Conservation (phyloP, 2,888 invertebrate species). For the Drosophila demipolita region DNA sequence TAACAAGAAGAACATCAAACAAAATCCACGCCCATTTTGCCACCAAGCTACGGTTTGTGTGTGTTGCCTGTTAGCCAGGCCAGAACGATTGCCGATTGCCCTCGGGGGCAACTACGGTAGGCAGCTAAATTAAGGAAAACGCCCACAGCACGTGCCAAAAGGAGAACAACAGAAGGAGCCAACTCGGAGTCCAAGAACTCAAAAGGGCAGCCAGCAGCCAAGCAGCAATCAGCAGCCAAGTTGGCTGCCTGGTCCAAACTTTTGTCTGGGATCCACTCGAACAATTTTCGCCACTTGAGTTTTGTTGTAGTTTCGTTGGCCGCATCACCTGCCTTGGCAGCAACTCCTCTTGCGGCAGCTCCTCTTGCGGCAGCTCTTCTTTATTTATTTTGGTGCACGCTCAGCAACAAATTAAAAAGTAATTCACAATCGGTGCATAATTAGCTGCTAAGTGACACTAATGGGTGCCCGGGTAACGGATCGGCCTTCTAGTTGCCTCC, state of each 20-base stretch:
- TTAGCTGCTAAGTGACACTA: constrained; percentile 83
- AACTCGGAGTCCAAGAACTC: constrained; percentile 18
- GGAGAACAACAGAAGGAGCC: constrained; percentile 32
- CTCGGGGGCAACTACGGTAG: constrained; percentile 49
- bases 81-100: constrained; percentile 11
- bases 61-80: constrained; percentile 12
- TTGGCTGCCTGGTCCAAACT: constrained; percentile 67
- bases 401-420: constrained; percentile 79
- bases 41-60: constrained; percentile 32
- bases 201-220: constrained; percentile 16
- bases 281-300: constrained; percentile 67
- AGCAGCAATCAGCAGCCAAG: constrained; percentile 69
- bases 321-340: not conserved
- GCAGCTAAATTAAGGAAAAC: constrained; percentile 69
- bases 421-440: constrained; percentile 80
- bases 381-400: constrained; percentile 71
- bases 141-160: constrained; percentile 72
- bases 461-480: constrained; percentile 60
- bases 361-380: constrained; percentile 40
- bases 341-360: constrained; percentile 4
- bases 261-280: constrained; percentile 39
- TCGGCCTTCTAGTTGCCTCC: constrained; percentile 31
- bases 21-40: constrained; percentile 67
- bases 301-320: constrained; percentile 20
- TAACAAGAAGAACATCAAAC: constrained; percentile 4